Conservation (phyloP, 2,797 vertebrate genomes). For the Falco concolor region DNA sequence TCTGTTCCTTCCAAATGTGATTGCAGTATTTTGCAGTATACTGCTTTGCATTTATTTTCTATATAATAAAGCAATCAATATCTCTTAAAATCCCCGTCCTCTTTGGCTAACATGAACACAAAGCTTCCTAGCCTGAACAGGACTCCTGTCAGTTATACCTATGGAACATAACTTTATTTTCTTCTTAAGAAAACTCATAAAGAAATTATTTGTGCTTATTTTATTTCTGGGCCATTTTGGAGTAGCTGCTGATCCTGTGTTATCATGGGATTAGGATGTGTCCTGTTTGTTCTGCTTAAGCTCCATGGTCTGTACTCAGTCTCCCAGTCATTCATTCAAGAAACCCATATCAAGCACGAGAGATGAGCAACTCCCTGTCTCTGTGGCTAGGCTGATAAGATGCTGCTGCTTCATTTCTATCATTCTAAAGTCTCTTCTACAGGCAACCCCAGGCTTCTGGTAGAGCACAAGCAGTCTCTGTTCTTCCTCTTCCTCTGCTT, state of each 20-base stretch:
- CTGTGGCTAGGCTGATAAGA: neutral
- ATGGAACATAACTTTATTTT: neutral
- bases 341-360: neutral
- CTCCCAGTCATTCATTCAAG: neutral
- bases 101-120: neutral
- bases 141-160: neutral
- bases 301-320: neutral
- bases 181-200: neutral
- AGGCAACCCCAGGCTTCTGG: neutral
- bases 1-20: neutral
- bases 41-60: neutral
- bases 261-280: neutral
- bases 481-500: neutral
- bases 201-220: neutral
- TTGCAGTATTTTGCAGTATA: neutral
- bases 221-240: neutral
- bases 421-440: neutral
- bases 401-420: neutral
- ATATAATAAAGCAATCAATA: neutral
- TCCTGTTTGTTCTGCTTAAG: neutral
- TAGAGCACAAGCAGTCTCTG: neutral
- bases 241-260: neutral
- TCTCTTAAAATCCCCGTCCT: neutral
- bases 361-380: neutral
- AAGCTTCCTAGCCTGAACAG: neutral